Evolutionary conservation across 2,888 invertebrate genomes (phyloP).

Genomic region (Mesoligia furuncula): DNA sequence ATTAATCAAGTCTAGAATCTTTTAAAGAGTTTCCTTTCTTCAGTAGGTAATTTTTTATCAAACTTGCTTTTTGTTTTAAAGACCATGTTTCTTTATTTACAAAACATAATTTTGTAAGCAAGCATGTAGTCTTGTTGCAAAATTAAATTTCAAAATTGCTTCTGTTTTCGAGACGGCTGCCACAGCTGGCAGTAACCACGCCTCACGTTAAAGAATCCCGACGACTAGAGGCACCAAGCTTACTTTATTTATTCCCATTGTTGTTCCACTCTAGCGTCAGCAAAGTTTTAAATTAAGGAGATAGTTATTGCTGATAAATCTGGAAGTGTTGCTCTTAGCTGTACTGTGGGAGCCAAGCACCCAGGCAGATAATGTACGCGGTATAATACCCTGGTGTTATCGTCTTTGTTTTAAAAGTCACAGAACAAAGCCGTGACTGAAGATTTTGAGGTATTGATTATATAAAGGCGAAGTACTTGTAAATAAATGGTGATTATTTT

Average conservation of each 20-base stretch:
- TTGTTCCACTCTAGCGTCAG: constrained; percentile 49
- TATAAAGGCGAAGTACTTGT: not conserved
- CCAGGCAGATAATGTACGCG: constrained; percentile 41
- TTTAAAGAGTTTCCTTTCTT: not conserved
- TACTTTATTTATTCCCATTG: constrained; percentile 61
- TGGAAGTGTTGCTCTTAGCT: constrained; percentile 50
- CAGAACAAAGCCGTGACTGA: constrained; percentile 31
- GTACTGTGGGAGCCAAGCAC: constrained; percentile 25
- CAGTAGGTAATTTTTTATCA: not conserved
- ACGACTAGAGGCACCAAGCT: constrained; percentile 42
- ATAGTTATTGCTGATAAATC: constrained; percentile 65
- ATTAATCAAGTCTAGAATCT: not conserved
- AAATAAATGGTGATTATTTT: not conserved
- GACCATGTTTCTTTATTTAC: not conserved
- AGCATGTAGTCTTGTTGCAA: constrained; percentile 39
- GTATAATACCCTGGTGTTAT: constrained; percentile 36
- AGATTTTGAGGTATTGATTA: constrained; percentile 36
- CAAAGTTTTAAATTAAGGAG: constrained; percentile 63
- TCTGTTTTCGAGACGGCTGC: constrained; percentile 49
- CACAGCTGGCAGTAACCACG: constrained; percentile 58
- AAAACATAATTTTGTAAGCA: constrained; percentile 16
- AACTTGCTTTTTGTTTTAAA: not conserved
- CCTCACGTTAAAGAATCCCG: constrained; percentile 43
- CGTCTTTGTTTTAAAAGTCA: constrained; percentile 50
- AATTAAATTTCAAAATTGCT: constrained; percentile 64